A percentile compares a stretch with the other conserved stretches of the same genome.
Conservation (phyloP, 2,113 vertebrate species). For the Gorilla gorilla region DNA sequence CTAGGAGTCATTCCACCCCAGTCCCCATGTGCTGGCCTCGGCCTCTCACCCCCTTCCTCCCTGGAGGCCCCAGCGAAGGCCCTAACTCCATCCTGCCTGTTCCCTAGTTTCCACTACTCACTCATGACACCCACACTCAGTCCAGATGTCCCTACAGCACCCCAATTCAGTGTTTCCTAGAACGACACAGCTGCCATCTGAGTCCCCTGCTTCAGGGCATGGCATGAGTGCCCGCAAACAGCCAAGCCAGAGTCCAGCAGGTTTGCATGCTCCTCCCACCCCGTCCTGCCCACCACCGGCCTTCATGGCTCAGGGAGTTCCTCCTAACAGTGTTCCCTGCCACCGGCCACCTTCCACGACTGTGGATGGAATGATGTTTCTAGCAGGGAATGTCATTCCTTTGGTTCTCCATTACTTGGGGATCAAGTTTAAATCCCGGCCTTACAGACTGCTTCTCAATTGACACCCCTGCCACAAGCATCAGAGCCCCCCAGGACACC, state of each 20-base stretch:
- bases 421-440: not conserved
- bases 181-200: not conserved
- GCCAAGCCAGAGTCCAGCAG: not conserved
- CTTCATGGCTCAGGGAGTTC: not conserved
- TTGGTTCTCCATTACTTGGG: not conserved
- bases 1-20: not conserved
- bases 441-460: not conserved
- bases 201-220: not conserved
- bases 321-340: not conserved
- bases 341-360: rapidly evolving
- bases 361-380: not conserved
- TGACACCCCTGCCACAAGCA: too few species aligned
- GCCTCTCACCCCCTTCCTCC: not conserved
- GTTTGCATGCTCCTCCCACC: not conserved
- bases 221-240: not conserved
- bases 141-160: not conserved
- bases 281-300: not conserved
- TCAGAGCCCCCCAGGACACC: not conserved
- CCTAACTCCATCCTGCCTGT: not conserved
- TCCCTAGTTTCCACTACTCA: not conserved
- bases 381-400: not conserved
- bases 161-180: not conserved
- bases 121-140: not conserved
- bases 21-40: not conserved
- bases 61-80: not conserved